Evolutionary conservation across 2,888 invertebrate genomes (phyloP).

Genomic region (Stenodera caucasica): DNA sequence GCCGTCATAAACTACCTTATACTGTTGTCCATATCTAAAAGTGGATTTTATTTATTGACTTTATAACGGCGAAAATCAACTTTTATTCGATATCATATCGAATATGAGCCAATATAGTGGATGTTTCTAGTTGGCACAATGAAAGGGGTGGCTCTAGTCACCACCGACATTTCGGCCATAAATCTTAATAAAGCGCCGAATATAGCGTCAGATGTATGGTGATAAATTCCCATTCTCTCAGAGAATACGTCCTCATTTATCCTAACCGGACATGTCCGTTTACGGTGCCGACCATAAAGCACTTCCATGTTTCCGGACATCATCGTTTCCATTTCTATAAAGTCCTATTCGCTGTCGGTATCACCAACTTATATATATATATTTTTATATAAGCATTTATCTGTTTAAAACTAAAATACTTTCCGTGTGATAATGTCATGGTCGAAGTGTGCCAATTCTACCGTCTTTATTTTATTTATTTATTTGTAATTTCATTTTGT

Average conservation of each 20-base stretch:
- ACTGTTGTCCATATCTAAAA: conserved; percentile 53
- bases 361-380: no score
- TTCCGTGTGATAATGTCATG: conserved; percentile 24
- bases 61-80: conserved; percentile 19
- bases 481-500: conserved; percentile 24
- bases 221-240: conserved; percentile 58
- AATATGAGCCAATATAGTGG: neutral
- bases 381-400: no score
- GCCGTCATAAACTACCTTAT: conserved; percentile 50
- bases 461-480: conserved; percentile 21
- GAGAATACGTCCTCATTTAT: conserved; percentile 59
- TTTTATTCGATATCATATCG: no score
- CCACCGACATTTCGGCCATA: conserved; percentile 50
- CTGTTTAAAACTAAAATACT: conserved; percentile 27
- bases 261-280: conserved; percentile 54
- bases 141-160: conserved; percentile 39
- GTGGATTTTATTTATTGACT: conserved; percentile 49
- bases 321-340: conserved; percentile 53
- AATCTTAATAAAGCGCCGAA: conserved; percentile 58
- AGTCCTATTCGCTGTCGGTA: conserved; percentile 2
- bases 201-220: conserved; percentile 56
- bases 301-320: conserved; percentile 56
- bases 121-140: conserved; percentile 11
- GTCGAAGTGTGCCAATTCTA: conserved; percentile 20
- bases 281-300: conserved; percentile 53